phyloP scores from a whole-genome alignment of 2,888 invertebrate genomes.

The Epinotia bilunana region DNA sequence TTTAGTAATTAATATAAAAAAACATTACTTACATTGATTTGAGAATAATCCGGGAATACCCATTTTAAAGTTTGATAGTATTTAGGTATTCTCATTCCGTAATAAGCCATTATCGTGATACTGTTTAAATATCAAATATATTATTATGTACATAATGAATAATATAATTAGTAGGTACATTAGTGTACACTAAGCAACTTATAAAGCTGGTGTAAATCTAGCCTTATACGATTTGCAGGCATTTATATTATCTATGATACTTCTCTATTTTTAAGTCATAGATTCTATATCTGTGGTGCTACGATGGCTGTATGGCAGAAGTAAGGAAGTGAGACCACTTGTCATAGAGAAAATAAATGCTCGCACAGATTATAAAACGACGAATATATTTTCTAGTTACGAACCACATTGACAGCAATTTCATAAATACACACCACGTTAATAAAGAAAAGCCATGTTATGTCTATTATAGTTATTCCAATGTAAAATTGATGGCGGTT shows the following conservation, averaged over 20 bases:
- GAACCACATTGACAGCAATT: conserved; percentile 44
- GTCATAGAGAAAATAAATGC: neutral
- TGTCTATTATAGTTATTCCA: conserved; percentile 11
- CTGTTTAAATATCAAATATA: conserved; percentile 18
- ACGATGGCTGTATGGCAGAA: neutral
- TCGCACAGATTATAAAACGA: conserved; percentile 2
- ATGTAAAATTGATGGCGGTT: conserved; percentile 17
- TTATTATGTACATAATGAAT: conserved; percentile 16
- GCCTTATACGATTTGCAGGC: conserved; percentile 18
- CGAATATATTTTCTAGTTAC: conserved; percentile 34
- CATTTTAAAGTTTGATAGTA: neutral
- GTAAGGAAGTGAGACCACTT: neutral
- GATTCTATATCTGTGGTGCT: no score
- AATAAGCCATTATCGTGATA: conserved; percentile 8
- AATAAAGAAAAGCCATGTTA: conserved; percentile 35
- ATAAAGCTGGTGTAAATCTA: conserved; percentile 40
- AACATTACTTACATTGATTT: neutral
- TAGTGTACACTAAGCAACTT: conserved; percentile 42
- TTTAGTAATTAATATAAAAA: neutral
- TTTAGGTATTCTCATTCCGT: conserved; percentile 22
- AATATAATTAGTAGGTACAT: conserved; percentile 37
- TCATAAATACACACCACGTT: conserved; percentile 41
- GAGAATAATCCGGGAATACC: conserved; percentile 13
- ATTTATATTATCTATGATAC: neutral
- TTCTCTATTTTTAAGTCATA: neutral